Base-by-base conservation (phyloP, 2,888 invertebrate species). In the Pristionchus arcanus region DNA sequence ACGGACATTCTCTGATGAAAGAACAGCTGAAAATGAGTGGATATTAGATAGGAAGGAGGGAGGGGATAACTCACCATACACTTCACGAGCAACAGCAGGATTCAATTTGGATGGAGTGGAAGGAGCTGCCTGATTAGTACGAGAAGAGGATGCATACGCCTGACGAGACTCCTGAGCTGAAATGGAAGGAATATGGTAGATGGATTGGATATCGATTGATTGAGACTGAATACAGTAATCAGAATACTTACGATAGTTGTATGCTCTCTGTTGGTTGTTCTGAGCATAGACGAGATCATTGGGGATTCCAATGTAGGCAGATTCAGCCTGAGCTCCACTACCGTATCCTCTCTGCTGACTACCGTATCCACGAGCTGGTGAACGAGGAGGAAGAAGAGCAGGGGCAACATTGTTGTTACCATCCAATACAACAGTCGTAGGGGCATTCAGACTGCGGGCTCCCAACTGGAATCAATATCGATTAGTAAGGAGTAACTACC, bases 241-340 rank as follows among this genome's bases (percentile, higher is more conserved):
- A 42, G 42, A 42, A 5, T 42, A 42, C 71, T 71, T 16, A 71
- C 71, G 31, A 34, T 71, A 71, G 49, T 42, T 81, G 81, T 81
- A 81, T 31, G 81, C 81, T 49, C 81, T 81, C 81, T 81, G 81
- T 28, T 81, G 81, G 81, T 81, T 81, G 81, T 53, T 81, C 81
- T 81, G 81, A 3, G 49, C 81, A 42, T 81, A 81, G 13, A 34
- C 34, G 81, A 81, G 81, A 34, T 81, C 81, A 19, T 81, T 81
- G 81, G 81, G 81, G n/a, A 81, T 49, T 25, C 49, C 81, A 49
- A 81, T 81, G n/a, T 81, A 81, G 15, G 81, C 81, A 53, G 81
- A 81, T 19, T 81, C 81, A 13, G 49, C 49, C 28, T 49, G 49
- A 28, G 42, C 77, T 77, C 74, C 74, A 25, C n/a, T 77, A 42